Evolutionary conservation across 64 coral and sea anemone species (phyloP).

Genomic region (Montipora sp.): DNA sequence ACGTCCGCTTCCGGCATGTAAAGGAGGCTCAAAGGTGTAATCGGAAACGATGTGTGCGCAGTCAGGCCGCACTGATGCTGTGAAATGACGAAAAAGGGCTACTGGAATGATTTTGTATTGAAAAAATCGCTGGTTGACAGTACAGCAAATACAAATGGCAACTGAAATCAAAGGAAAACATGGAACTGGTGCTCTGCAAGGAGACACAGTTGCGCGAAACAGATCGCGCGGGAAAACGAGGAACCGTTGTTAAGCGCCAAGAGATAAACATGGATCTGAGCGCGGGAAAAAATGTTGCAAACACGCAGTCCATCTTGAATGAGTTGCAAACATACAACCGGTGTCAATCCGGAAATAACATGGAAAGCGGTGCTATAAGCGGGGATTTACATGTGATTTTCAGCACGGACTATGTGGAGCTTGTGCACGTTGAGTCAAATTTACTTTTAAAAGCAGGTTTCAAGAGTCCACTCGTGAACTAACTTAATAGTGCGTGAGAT

Average conservation of each 20-base stretch:
- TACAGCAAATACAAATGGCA: neutral
- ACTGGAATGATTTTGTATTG: neutral
- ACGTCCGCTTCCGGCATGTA: slow-evolving; percentile 10
- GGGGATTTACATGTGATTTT: neutral
- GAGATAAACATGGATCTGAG: neutral
- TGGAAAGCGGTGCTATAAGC: neutral
- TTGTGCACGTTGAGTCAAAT: too few relatives aligned
- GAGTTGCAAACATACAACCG: too few relatives aligned
- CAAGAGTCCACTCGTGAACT: neutral
- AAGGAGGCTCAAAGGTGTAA: neutral
- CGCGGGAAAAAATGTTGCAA: neutral
- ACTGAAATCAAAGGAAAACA: neutral
- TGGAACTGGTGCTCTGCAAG: neutral
- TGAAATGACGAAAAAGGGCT: neutral
- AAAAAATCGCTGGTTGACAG: neutral
- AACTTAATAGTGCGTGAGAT: too few relatives aligned
- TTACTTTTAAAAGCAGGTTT: neutral
- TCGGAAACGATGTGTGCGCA: neutral
- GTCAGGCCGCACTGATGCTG: neutral
- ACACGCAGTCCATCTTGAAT: too few relatives aligned
- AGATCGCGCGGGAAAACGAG: neutral
- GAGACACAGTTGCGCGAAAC: neutral
- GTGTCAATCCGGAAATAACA: neutral
- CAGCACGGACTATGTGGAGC: too few relatives aligned
- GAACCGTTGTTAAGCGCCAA: neutral